Evolutionary conservation across 2,113 vertebrate species (phyloP).

Genomic region (Sylvietta virens): DNA sequence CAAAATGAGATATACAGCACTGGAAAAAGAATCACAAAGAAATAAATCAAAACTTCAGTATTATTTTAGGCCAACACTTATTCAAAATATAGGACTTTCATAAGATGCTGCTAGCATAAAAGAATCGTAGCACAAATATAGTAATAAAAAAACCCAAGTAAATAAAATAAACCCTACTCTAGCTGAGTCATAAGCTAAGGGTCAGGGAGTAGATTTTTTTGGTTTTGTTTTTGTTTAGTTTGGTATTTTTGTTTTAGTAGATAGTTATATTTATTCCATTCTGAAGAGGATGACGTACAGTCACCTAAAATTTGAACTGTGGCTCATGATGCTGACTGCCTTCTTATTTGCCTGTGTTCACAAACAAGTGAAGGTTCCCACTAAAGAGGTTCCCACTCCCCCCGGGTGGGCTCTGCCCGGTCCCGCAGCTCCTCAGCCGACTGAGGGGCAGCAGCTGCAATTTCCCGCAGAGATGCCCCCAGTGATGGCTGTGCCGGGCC

Average conservation of each 20-base stretch:
- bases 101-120: conserved; percentile 16
- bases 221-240: not conserved
- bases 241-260: not conserved
- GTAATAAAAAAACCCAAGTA: not conserved
- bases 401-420: no score
- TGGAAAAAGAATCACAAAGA: conserved; percentile 64
- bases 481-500: no score
- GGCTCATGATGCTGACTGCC: not conserved
- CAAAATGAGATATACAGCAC: conserved; percentile 74
- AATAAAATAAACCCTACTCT: not conserved
- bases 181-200: not conserved
- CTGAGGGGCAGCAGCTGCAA: no score
- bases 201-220: not conserved
- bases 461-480: no score
- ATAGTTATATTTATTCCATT: not conserved
- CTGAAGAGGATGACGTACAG: not conserved
- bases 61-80: conserved; percentile 58
- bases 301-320: not conserved
- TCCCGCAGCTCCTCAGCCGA: no score
- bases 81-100: conserved; percentile 50
- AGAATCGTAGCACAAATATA: not conserved
- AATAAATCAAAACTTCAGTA: conserved; percentile 71
- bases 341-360: not conserved
- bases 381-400: no score
- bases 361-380: not conserved